Evolutionary conservation across 92 coral and sea anemone species (phyloP), one percentile per base, ranked within the genome.

Genomic region (Phymanthus crucifer): DNA sequence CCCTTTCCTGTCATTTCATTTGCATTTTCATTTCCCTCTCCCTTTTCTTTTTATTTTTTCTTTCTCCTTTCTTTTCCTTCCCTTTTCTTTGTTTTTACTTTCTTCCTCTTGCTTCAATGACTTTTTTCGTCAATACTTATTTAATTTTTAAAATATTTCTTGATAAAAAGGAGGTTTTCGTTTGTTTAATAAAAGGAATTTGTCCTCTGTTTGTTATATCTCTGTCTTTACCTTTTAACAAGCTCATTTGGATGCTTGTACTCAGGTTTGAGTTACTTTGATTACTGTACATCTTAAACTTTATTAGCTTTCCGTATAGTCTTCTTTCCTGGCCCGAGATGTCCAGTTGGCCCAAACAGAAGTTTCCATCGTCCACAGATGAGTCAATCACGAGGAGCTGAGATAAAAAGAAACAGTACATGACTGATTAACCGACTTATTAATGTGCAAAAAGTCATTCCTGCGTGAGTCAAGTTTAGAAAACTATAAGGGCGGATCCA

Each of bases 301-400:
- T 76, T 40, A 76, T 8, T 6, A 76, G 33, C 71, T 76, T 56
- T 26, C 80, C 80, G 31, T 13, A 58, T 10, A 29, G 24, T 19
- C 24, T 76, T 36, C 64, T 54, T 6, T 11, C 10, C 2, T 48
- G 50, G 45, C n/a, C n/a, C n/a, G n/a, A n/a, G n/a, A n/a, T n/a
- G n/a, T n/a, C n/a, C n/a, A n/a, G n/a, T n/a, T n/a, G n/a, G n/a
- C 12, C 58, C 17, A 76, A 14, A 23, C 80, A 76, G 37, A 40
- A 56, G 3, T 54, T 33, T 52, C 40, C 50, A 35, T 76, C 29
- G 36, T 76, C 24, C 14, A 2, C 33, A 4, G 56, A 40, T 14
- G 50, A 24, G 32, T 23, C 57, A 31, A 56, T 18, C 1, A 58
- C 12, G 10, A 76, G 3, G 52, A 57, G 24, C 80, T 76, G 50